Conservation (phyloP, 2,113 vertebrate genomes). For the human (Homo sapiens) region GRCh38 chr7:86995501-86996000, state of each 20-base stretch:
- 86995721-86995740: neutral
- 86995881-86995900: neutral
- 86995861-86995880: neutral
- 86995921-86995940: neutral
- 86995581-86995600: neutral
- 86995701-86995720: neutral
- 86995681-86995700: neutral
- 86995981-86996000: neutral
- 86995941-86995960: neutral
- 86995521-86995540: neutral
- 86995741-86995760: neutral
- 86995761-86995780: neutral
- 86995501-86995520: neutral
- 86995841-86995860: neutral
- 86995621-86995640: neutral
- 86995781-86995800: neutral
- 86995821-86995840: neutral
- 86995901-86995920: neutral
- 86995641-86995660: neutral
- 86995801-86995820: neutral
- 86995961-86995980: neutral
- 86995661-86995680: neutral
- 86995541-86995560: neutral
- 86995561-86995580: neutral
- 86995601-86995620: neutral